phyloP scores from a whole-genome alignment of 2,113 vertebrate species.

The Camelus dromedarius region DNA sequence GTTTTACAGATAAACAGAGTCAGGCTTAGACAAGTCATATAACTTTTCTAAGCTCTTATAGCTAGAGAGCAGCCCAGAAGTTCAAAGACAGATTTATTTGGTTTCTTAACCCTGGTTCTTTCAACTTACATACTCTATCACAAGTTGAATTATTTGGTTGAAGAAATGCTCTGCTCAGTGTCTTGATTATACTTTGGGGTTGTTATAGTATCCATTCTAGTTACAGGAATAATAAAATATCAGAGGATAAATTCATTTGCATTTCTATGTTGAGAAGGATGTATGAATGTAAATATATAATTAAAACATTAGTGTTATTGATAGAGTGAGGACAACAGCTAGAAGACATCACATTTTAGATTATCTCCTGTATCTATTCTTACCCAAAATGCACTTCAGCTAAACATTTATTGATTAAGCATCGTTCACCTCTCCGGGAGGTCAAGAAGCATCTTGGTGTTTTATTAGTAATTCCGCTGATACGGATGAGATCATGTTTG shows the following conservation, averaged over 20 bases:
- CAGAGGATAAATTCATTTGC: background rate
- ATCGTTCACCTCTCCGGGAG: background rate
- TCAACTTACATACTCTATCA: background rate
- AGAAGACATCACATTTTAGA: background rate
- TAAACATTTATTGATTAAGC: background rate
- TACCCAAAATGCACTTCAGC: background rate
- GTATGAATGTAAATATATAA: background rate
- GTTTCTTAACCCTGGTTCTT: background rate
- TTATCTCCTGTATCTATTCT: background rate
- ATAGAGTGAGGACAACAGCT: background rate
- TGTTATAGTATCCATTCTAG: background rate
- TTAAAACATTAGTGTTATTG: background rate
- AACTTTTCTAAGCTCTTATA: background rate
- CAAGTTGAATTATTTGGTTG: background rate
- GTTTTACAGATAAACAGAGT: background rate
- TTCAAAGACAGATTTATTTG: background rate
- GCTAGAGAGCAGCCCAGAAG: no score
- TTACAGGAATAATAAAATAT: background rate
- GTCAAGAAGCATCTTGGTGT: background rate
- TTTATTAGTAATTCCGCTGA: slow-evolving; percentile 23
- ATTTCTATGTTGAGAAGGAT: background rate
- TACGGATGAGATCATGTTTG: background rate
- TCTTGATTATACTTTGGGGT: background rate
- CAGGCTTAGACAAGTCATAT: background rate
- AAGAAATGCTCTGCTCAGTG: background rate